A percentile compares a stretch with the other conserved stretches of the same genome.
Evolutionary conservation across 2,113 vertebrate species (phyloP).

Genomic region (Willisornis vidua): DNA sequence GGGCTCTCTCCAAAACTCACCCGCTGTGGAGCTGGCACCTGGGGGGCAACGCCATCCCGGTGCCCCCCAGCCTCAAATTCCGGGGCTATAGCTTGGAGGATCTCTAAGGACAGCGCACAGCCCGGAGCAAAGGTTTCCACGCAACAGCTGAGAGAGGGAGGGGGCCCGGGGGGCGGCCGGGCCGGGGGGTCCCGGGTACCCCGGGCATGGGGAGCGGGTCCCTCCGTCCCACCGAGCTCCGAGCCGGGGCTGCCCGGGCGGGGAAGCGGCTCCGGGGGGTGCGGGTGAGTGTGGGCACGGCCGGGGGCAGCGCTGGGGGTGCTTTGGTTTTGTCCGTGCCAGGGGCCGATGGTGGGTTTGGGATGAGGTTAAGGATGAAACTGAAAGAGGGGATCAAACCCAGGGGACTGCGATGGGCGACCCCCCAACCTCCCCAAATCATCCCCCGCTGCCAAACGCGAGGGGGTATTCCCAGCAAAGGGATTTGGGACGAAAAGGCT

Average conservation of each 20-base stretch:
- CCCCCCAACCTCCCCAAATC: background rate
- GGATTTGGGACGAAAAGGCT: background rate
- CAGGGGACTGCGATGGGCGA: background rate
- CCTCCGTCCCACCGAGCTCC: background rate
- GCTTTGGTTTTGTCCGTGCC: too few species aligned
- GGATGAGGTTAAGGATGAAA: background rate
- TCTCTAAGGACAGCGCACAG: conserved; percentile 24
- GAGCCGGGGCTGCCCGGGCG: background rate
- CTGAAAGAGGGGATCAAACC: background rate
- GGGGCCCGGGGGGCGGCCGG: background rate
- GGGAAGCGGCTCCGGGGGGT: background rate
- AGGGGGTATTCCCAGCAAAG: background rate
- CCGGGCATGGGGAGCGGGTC: background rate
- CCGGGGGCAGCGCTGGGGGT: background rate
- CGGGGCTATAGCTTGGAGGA: conserved; percentile 68
- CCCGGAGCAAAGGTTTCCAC: background rate
- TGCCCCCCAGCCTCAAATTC: conserved; percentile 80
- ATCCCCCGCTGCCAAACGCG: background rate
- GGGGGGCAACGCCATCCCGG: conserved; percentile 78
- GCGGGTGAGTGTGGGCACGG: background rate
- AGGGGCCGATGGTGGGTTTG: background rate
- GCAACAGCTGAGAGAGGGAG: conserved; percentile 19
- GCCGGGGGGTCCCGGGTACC: background rate
- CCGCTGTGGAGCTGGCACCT: conserved; percentile 82
- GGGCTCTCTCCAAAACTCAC: conserved; percentile 71